Conservation (phyloP, 2,797 vertebrate genomes). For the Paguma larvata region DNA sequence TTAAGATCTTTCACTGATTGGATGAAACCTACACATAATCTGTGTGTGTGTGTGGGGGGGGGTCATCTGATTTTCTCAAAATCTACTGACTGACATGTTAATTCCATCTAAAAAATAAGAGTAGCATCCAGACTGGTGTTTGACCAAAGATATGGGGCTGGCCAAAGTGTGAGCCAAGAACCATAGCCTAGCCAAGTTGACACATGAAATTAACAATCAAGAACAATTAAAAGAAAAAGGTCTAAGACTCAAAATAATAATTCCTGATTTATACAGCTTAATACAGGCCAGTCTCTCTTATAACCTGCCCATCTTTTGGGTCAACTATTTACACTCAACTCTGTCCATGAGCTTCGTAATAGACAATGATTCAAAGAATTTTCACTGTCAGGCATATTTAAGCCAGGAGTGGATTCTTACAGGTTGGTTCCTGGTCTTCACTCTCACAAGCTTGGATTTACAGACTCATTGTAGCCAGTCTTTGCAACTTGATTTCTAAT, state of each 20-base stretch:
- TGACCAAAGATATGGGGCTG: not conserved
- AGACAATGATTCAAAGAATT: not conserved
- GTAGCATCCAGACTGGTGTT: not conserved
- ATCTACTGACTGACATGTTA: not conserved
- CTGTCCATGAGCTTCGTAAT: not conserved
- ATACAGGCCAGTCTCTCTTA: not conserved
- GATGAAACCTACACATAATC: not conserved
- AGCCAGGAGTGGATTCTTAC: not conserved
- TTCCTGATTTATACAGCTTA: not conserved
- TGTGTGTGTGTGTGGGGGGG: too few relatives aligned
- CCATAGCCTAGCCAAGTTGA: not conserved
- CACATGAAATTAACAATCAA: not conserved
- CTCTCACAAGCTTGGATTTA: not conserved
- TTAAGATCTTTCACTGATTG: not conserved
- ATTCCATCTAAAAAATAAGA: not conserved
- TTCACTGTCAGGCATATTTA: not conserved
- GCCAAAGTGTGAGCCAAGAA: not conserved
- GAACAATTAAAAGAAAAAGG: not conserved
- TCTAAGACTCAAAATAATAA: not conserved
- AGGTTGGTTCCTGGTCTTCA: not conserved
- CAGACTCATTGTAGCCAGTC: not conserved
- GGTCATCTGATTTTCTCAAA: not conserved
- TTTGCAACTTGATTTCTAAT: not conserved
- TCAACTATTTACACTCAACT: not conserved
- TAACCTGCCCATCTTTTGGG: not conserved